Percentiles rank a stretch among this genome's conserved stretches.
Evolutionary conservation across 2,113 vertebrate genomes (phyloP).

Genomic region (Colossoma macropomum): DNA sequence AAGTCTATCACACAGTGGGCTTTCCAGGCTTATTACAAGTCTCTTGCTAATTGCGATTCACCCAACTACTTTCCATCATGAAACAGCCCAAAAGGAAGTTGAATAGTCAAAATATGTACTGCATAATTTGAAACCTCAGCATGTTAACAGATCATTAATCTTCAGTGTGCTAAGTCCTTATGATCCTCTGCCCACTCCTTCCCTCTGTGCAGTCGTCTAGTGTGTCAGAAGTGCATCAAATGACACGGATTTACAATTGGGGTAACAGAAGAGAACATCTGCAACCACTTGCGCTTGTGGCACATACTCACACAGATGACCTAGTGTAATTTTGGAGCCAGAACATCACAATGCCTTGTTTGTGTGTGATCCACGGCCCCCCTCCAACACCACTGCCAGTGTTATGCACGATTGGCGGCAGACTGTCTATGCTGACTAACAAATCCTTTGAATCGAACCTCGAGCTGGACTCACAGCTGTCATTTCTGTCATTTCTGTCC

Average conservation of each 20-base stretch:
- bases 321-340: conserved; percentile 12
- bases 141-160: conserved; percentile 14
- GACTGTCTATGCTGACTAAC: conserved; percentile 46
- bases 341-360: conserved; percentile 37
- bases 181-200: background rate
- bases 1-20: background rate
- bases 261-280: conserved; percentile 35
- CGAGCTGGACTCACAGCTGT: conserved; percentile 27
- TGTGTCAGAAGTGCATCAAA: conserved; percentile 9
- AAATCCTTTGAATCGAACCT: conserved; percentile 31
- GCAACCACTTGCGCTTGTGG: conserved; percentile 39
- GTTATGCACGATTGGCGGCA: conserved; percentile 42
- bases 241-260: conserved; percentile 27
- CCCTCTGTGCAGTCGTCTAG: background rate
- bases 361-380: conserved; percentile 28
- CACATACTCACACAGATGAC: conserved; percentile 34
- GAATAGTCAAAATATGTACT: background rate
- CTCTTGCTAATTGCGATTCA: conserved; percentile 2
- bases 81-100: background rate
- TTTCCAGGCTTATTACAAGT: background rate
- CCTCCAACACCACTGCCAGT: background rate
- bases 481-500: conserved; percentile 32
- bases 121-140: background rate
- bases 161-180: background rate
- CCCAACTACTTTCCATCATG: background rate